These are phyloP conservation scores for Vicugna pacos DNA, from an alignment of 2,113 vertebrate species.

Conservation along the genomic window DNA sequence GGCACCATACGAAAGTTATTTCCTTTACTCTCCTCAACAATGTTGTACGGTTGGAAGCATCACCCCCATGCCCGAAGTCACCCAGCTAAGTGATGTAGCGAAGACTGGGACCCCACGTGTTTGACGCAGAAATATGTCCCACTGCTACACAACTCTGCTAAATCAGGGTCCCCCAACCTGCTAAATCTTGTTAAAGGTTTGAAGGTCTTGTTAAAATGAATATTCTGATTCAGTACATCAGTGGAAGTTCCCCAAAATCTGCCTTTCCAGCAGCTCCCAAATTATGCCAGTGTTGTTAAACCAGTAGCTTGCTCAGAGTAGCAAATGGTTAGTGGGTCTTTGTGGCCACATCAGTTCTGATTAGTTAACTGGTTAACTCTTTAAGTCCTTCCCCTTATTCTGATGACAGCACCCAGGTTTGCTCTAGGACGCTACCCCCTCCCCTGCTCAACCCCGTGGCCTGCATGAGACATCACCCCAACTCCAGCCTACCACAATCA, in stretches of 20 bases:
- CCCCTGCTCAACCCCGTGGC: neutral
- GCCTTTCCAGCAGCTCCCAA: neutral
- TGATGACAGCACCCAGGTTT: neutral
- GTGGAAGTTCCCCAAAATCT: neutral
- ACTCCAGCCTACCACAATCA: neutral
- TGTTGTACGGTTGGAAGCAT: neutral
- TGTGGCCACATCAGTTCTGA: neutral
- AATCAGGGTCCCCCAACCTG: too few relatives aligned
- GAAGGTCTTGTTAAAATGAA: neutral
- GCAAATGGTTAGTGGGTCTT: neutral
- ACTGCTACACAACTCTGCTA: neutral
- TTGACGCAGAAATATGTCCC: neutral
- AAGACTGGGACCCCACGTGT: neutral
- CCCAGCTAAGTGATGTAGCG: neutral
- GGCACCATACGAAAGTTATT: neutral
- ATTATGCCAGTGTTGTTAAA: fast-evolving
- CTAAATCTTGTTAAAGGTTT: neutral
- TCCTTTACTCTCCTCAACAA: neutral
- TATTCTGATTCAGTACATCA: neutral
- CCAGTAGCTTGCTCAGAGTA: neutral
- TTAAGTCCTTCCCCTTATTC: neutral
- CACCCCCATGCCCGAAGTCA: neutral
- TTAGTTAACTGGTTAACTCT: neutral
- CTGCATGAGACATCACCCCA: neutral
- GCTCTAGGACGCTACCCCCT: neutral